Evolutionary conservation across 2,113 vertebrate genomes (phyloP).

Genomic region (Scartelaos histophorus): DNA sequence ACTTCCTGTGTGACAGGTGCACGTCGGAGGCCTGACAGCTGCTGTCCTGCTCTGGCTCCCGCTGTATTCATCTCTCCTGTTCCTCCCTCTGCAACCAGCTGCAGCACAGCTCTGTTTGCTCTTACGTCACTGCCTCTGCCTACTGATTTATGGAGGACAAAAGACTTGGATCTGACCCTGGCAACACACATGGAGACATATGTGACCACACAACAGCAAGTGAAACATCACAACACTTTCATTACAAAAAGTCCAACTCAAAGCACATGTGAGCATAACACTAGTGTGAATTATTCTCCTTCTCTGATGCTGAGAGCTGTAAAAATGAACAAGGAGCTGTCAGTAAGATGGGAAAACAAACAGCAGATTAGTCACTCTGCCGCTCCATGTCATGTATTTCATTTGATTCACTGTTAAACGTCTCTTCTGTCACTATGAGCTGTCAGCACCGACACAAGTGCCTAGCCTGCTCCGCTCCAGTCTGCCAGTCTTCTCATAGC

Average conservation of each 20-base stretch:
- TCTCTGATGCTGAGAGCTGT: conserved; percentile 29
- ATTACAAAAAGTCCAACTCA: conserved; percentile 24
- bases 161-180: conserved; percentile 72
- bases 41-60: conserved; percentile 67
- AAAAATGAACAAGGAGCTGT: conserved; percentile 57
- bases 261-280: conserved; percentile 1
- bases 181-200: conserved; percentile 45
- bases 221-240: conserved; percentile 46
- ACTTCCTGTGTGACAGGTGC: conserved; percentile 84
- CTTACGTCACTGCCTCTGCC: conserved; percentile 71
- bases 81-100: conserved; percentile 72
- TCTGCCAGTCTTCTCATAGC: conserved; percentile 55
- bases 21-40: conserved; percentile 77
- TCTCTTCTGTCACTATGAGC: conserved; percentile 64
- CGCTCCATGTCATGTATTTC: conserved; percentile 63
- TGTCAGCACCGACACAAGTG: conserved; percentile 62
- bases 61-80: conserved; percentile 52
- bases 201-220: conserved; percentile 27
- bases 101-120: conserved; percentile 75
- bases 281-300: conserved; percentile 33
- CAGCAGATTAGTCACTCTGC: conserved; percentile 66
- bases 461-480: conserved; percentile 54
- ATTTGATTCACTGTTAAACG: conserved; percentile 65
- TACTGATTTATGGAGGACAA: conserved; percentile 77
- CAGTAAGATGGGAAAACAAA: conserved; percentile 64